These are phyloP conservation scores for Mesoligia furuncula DNA, from an alignment of 2,888 invertebrate genomes.

Conservation along the genomic window DNA sequence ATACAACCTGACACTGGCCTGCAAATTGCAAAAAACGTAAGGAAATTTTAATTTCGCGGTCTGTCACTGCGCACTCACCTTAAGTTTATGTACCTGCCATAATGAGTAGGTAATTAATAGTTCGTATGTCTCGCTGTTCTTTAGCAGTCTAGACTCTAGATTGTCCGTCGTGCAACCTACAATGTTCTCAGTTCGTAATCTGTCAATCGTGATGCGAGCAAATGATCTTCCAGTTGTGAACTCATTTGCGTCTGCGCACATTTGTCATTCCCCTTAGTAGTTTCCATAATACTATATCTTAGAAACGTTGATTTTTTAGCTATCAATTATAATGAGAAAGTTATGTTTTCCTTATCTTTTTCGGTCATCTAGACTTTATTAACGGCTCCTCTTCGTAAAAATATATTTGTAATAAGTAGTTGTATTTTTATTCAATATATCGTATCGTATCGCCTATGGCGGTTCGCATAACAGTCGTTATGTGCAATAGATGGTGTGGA, in stretches of 20 bases:
- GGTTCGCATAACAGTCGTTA: conserved; percentile 39
- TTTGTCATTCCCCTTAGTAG: conserved; percentile 53
- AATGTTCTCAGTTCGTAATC: conserved; percentile 50
- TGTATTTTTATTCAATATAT: conserved; percentile 44
- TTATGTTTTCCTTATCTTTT: conserved; percentile 58
- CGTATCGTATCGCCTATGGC: conserved; percentile 51
- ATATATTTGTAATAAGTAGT: conserved; percentile 59
- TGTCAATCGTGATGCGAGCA: conserved; percentile 49
- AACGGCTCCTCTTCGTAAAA: conserved; percentile 58
- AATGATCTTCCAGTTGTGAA: conserved; percentile 55
- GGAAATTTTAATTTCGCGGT: too few species aligned
- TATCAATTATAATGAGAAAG: conserved; percentile 67
- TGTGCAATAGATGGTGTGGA: conserved; percentile 42
- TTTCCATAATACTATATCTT: conserved; percentile 20
- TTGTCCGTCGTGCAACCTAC: conserved; percentile 30
- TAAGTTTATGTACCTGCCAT: not conserved
- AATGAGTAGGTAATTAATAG: conserved; percentile 30
- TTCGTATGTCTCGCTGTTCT: conserved; percentile 32
- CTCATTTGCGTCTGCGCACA: conserved; percentile 43
- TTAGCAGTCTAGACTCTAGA: conserved; percentile 33
- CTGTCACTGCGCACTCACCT: too few species aligned
- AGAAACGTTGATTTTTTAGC: conserved; percentile 53
- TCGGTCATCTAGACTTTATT: conserved; percentile 65
- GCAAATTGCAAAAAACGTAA: too few species aligned
- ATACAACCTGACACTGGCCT: too few species aligned